phyloP scores from a whole-genome alignment of 1,140 invertebrate genomes.

The Panulirus ornatus region DNA sequence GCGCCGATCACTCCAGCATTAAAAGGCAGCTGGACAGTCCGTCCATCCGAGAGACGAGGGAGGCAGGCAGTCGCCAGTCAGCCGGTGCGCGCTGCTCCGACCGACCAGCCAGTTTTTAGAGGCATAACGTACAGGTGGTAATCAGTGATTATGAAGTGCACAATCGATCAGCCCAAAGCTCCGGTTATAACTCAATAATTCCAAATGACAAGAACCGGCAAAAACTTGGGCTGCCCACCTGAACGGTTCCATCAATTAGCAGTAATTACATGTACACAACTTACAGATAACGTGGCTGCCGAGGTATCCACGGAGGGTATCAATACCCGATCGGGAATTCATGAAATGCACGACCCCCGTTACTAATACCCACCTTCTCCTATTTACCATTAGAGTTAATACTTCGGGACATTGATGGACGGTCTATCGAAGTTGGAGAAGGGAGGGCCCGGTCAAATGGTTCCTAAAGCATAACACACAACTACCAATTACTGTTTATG shows the following conservation, averaged over 20 bases:
- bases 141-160: constrained; percentile 39
- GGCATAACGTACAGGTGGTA: constrained; percentile 6
- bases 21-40: too few relatives aligned
- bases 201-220: constrained; percentile 31
- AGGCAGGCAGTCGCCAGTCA: too few relatives aligned
- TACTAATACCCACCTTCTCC: too few relatives aligned
- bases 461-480: constrained; percentile 2
- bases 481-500: not conserved
- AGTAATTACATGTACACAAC: constrained; percentile 16
- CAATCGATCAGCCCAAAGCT: constrained; percentile 33
- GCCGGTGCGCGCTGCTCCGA: too few relatives aligned
- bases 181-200: constrained; percentile 43
- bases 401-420: not conserved
- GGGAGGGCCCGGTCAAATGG: not conserved
- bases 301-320: too few relatives aligned
- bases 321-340: too few relatives aligned
- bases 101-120: constrained; percentile 33
- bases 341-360: too few relatives aligned
- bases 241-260: constrained; percentile 32
- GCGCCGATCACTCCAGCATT: not conserved
- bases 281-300: not conserved
- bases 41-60: too few relatives aligned
- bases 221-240: constrained; percentile 11
- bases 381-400: not conserved
- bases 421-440: not conserved